Base-by-base conservation (phyloP, 2,113 vertebrate species). In the Rhadina sibilatrix region DNA sequence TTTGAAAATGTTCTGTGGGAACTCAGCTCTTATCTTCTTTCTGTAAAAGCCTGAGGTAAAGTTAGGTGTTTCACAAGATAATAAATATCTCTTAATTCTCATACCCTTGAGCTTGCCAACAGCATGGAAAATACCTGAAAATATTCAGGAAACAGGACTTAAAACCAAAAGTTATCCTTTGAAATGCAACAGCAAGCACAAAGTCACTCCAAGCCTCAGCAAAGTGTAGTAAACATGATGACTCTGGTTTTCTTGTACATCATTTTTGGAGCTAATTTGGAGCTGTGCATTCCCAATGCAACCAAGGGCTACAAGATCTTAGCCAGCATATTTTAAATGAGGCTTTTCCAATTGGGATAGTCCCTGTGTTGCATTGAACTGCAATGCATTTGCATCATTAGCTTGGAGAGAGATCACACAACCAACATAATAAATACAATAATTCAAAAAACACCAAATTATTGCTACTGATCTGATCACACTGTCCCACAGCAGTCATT, bases 271-370 rank as follows among this genome's bases (percentile, higher is more conserved):
- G 72, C 94, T 97, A 97, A 97, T 96, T 96, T 96, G 92, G 94
- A 97, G 59, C 83, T 53, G 47, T 90, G 72, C 28, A 11, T 84
- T 97, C 97, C 95, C 95, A 96, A 14, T 47, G 91, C 94, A 94
- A 83, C 85, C 70, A 94, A 88, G 76, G 81, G 79, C 93, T 70
- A 79, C 75, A 94, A 94, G 81, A 53, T 77, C 95, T 97, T 95
- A 97, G 93, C 85, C 91, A 97, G 97, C 92, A 0, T 94, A 89
- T 98, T 97, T 97, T 95, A 97, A 97, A 97, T 97, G 60, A 97
- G 75, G 78, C 10, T 47, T 80, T 97, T 96, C 84, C 84, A 82
- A 86, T 59, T 88, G 86, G 89, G 90, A 83, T 96, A 81, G 88
- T 96, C 80, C 77, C 93, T 65, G 64, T 64, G 83, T 96, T 94